phyloP scores from a whole-genome alignment of 1,140 invertebrate genomes.

The Drosophila bifasciata region DNA sequence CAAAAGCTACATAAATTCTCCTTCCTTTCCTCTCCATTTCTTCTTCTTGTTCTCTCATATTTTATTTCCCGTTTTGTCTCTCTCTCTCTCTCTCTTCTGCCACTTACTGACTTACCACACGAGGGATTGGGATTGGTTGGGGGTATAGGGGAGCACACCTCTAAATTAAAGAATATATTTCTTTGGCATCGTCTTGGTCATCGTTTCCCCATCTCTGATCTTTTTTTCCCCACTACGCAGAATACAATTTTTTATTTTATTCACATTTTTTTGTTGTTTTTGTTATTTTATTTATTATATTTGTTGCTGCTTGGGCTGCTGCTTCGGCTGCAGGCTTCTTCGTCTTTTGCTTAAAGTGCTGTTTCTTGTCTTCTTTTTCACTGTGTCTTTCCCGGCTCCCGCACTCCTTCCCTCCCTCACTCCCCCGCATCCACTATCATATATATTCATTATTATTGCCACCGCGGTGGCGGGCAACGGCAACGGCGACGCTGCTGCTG shows the following conservation, averaged over 20 bases:
- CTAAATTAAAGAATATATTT: conserved; percentile 83
- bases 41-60: conserved; percentile 25
- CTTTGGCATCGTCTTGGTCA: conserved; percentile 43
- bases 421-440: conserved; percentile 35
- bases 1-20: too few relatives aligned
- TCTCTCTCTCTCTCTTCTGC: conserved; percentile 28
- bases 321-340: conserved; percentile 56
- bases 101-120: too few relatives aligned
- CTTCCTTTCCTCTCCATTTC: background rate
- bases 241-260: conserved; percentile 53
- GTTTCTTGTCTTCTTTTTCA: conserved; percentile 61
- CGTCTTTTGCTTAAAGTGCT: conserved; percentile 70
- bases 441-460: conserved; percentile 83
- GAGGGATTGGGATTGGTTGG: conserved; percentile 54
- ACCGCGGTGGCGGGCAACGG: too few relatives aligned
- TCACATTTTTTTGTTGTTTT: conserved; percentile 64
- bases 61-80: conserved; percentile 49
- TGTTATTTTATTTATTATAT: conserved; percentile 81
- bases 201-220: conserved; percentile 38
- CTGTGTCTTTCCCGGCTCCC: too few relatives aligned
- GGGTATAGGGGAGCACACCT: background rate
- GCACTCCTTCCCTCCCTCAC: too few relatives aligned
- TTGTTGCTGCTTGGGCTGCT: conserved; percentile 26
- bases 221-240: conserved; percentile 1
- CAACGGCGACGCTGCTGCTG: conserved; percentile 52